A percentile compares a stretch with the other conserved stretches of the same genome.
Evolutionary conservation across 2,888 invertebrate genomes (phyloP).

Genomic region (Ectemnius cavifrons): DNA sequence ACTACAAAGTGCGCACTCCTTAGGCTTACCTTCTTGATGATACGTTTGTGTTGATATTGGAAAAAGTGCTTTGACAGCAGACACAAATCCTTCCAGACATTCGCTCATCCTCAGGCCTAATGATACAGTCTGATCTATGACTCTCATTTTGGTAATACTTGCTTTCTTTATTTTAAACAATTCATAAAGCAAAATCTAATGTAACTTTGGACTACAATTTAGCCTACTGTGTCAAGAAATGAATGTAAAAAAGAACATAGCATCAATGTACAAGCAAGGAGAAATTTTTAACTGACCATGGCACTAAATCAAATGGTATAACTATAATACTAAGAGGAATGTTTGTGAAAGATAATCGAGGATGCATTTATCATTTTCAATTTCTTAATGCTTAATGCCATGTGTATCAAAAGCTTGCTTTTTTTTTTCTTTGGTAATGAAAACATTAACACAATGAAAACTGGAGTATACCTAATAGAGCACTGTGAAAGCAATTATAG

Average conservation of each 20-base stretch:
- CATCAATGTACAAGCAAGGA: conserved; percentile 31
- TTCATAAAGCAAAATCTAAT: conserved; percentile 51
- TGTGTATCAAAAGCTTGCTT: too few species aligned
- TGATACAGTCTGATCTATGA: conserved; percentile 75
- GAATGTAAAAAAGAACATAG: conserved; percentile 48
- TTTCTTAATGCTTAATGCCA: too few species aligned
- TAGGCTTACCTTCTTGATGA: conserved; percentile 76
- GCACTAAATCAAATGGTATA: conserved; percentile 26
- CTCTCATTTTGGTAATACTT: conserved; percentile 71
- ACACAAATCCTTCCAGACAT: conserved; percentile 77
- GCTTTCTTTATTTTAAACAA: conserved; percentile 59
- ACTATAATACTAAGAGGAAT: conserved; percentile 1
- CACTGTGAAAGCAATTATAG: too few species aligned
- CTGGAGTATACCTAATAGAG: too few species aligned
- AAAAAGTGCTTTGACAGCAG: conserved; percentile 77
- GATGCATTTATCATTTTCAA: too few species aligned
- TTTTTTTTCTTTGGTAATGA: too few species aligned
- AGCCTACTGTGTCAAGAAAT: conserved; percentile 44
- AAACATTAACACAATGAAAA: too few species aligned
- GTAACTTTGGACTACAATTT: conserved; percentile 41
- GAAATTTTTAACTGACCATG: conserved; percentile 20
- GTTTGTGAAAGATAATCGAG: too few species aligned
- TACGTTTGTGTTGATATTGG: conserved; percentile 76
- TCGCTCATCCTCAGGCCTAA: conserved; percentile 77
- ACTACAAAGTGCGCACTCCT: conserved; percentile 70